Evolutionary conservation across 2,888 invertebrate species (phyloP).

Genomic region (Doris montereyensis): DNA sequence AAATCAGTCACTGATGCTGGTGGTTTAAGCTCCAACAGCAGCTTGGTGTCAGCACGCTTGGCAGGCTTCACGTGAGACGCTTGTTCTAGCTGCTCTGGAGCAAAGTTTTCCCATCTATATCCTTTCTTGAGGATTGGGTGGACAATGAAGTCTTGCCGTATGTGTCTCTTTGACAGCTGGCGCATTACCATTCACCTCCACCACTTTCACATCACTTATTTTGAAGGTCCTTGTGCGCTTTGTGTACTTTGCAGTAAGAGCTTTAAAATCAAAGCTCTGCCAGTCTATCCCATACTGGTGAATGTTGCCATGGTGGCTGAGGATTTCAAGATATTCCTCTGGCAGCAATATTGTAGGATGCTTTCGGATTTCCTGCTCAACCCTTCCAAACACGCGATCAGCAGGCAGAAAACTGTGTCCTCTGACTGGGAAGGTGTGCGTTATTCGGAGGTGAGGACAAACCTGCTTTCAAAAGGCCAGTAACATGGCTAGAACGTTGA

Average conservation of each 20-base stretch:
- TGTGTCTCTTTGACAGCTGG: background rate
- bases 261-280: background rate
- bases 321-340: background rate
- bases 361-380: background rate
- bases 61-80: too few relatives aligned
- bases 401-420: conserved; percentile 29
- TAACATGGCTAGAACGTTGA: background rate
- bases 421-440: conserved; percentile 6
- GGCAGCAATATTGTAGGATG: background rate
- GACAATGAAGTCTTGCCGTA: background rate
- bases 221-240: background rate
- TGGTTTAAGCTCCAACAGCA: too few relatives aligned
- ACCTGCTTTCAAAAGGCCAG: background rate
- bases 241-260: background rate
- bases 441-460: background rate
- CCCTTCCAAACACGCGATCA: background rate
- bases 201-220: background rate
- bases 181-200: background rate
- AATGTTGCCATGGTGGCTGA: background rate
- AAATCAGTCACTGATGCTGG: too few relatives aligned
- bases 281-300: background rate
- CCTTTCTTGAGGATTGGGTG: background rate
- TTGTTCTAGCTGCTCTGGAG: too few relatives aligned
- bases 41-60: too few relatives aligned
- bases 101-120: background rate